A percentile compares a stretch with the other conserved stretches of the same genome.
phyloP scores from a whole-genome alignment of 2,797 vertebrate species.

The Lates japonicus region DNA sequence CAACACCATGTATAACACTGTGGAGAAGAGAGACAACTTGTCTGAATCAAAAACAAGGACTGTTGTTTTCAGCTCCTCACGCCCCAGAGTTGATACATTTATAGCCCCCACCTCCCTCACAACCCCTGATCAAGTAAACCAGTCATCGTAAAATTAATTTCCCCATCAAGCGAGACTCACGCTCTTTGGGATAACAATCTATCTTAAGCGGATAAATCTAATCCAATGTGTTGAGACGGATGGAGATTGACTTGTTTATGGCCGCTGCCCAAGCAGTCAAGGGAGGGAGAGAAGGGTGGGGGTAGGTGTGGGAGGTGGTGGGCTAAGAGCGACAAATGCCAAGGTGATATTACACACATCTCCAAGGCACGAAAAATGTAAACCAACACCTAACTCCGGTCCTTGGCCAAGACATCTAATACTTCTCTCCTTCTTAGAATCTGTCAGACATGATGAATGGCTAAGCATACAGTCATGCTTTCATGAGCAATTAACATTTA shows the following conservation, averaged over 20 bases:
- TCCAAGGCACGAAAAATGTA: constrained; percentile 66
- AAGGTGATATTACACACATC: constrained; percentile 76
- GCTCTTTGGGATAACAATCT: constrained; percentile 83
- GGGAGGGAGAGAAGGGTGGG: constrained; percentile 32
- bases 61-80: constrained; percentile 58
- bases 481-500: constrained; percentile 64
- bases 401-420: constrained; percentile 61
- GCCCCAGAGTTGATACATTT: constrained; percentile 66
- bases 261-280: constrained; percentile 76
- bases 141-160: constrained; percentile 87
- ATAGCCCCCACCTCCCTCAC: constrained; percentile 56
- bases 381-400: constrained; percentile 64
- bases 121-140: constrained; percentile 82
- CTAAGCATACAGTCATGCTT: constrained; percentile 43
- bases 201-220: constrained; percentile 86
- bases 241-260: constrained; percentile 84
- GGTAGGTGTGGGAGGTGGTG: background rate
- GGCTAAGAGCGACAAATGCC: constrained; percentile 62
- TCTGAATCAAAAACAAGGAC: constrained; percentile 63
- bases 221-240: constrained; percentile 79
- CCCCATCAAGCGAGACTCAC: constrained; percentile 78
- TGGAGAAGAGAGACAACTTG: constrained; percentile 46
- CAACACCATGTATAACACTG: constrained; percentile 61
- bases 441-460: constrained; percentile 72
- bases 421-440: constrained; percentile 56